A percentile compares a stretch with the other conserved stretches of the same genome.
phyloP scores from a whole-genome alignment of 1,140 invertebrate genomes.

The Drosophila willistoni region DNA sequence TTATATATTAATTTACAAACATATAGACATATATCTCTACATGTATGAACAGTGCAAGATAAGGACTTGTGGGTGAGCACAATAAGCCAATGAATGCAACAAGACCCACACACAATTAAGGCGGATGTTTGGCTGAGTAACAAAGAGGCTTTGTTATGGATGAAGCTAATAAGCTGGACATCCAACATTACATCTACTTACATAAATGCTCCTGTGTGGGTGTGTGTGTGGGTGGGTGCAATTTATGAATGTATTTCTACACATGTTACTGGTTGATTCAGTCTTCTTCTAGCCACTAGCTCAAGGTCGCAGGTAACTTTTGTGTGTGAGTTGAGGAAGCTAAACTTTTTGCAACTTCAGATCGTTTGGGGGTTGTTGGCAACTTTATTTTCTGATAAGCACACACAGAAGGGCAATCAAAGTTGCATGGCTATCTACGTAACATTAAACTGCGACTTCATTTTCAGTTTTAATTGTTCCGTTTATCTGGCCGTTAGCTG shows the following conservation, averaged over 20 bases:
- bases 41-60: neutral
- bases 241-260: neutral
- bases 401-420: constrained; percentile 37
- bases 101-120: constrained; percentile 53
- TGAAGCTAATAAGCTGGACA: constrained; percentile 44
- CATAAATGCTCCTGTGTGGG: constrained; percentile 12
- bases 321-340: too few relatives aligned
- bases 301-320: constrained; percentile 56
- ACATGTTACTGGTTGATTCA: neutral
- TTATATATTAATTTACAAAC: constrained; percentile 8
- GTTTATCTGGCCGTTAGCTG: constrained; percentile 65
- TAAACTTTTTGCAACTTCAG: too few relatives aligned
- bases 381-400: constrained; percentile 38
- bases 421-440: constrained; percentile 30
- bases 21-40: neutral
- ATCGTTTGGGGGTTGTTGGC: neutral
- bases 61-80: constrained; percentile 22
- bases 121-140: constrained; percentile 38
- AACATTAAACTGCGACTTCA: constrained; percentile 34
- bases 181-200: constrained; percentile 21
- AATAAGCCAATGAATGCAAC: constrained; percentile 51
- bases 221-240: constrained; percentile 17
- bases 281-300: constrained; percentile 41
- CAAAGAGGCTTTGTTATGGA: constrained; percentile 25
- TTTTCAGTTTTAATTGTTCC: constrained; percentile 65